Conservation (phyloP, 2,797 vertebrate species). For the Spinus pinus region DNA sequence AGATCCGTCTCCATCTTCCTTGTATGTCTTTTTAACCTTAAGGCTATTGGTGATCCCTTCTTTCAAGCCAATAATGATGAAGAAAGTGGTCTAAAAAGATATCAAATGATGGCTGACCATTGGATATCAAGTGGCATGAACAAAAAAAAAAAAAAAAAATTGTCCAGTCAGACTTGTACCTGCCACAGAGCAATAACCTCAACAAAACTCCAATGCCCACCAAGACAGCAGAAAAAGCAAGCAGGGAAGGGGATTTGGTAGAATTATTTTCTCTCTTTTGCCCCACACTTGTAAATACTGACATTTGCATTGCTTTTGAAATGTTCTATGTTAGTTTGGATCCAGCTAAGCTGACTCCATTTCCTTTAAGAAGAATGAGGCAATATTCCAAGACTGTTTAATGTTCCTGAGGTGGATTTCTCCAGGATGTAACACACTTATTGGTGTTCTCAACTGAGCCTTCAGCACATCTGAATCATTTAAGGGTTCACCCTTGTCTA, state of each 20-base stretch:
- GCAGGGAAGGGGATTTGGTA: neutral
- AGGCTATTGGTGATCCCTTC: neutral
- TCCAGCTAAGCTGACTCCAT: neutral
- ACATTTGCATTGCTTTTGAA: neutral
- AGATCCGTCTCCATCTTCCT: neutral
- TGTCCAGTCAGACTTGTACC: neutral
- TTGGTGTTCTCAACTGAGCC: slow-evolving; percentile 63
- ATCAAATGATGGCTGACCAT: neutral
- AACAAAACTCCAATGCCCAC: neutral
- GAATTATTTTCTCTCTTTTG: neutral
- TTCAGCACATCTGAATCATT: slow-evolving; percentile 67
- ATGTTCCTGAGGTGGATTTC: slow-evolving; percentile 1
- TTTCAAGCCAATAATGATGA: neutral
- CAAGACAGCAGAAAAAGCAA: neutral
- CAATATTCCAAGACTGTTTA: neutral
- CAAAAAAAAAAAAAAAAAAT: neutral
- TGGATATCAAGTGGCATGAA: neutral
- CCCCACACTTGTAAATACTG: neutral
- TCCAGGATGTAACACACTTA: slow-evolving; percentile 47
- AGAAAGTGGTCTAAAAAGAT: neutral
- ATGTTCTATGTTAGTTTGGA: neutral
- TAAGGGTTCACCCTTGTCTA: slow-evolving; percentile 63
- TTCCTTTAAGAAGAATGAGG: neutral
- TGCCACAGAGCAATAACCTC: neutral
- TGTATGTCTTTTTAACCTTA: neutral